phyloP scores from a whole-genome alignment of 2,113 vertebrate genomes.

The Pterocles orientalis region DNA sequence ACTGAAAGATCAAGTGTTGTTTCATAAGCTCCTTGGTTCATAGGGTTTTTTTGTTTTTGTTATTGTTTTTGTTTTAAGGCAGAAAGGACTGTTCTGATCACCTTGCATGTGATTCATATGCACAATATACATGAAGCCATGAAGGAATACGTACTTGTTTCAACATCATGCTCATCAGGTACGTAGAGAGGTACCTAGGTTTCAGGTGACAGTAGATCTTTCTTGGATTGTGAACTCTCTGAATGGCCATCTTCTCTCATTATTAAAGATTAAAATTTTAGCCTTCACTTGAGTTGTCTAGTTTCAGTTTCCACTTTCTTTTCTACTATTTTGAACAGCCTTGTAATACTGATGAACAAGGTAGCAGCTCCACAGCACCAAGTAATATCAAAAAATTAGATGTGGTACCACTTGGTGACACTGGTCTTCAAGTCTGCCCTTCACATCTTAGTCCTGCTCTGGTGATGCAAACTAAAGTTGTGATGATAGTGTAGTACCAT shows the following conservation, averaged over 20 bases:
- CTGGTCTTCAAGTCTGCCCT: not conserved
- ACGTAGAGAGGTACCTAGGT: not conserved
- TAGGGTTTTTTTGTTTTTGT: no score
- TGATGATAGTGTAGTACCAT: not conserved
- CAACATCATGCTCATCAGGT: not conserved
- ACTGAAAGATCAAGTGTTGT: not conserved
- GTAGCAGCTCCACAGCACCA: not conserved
- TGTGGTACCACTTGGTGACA: not conserved
- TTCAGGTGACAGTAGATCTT: not conserved
- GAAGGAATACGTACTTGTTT: not conserved
- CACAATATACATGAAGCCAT: not conserved
- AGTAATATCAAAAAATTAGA: not conserved
- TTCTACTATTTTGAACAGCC: not conserved
- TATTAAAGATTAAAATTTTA: not conserved
- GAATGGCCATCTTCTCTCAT: not conserved
- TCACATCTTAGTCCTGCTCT: not conserved
- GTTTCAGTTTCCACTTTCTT: not conserved
- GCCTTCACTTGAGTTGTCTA: not conserved
- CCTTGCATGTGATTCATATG: not conserved
- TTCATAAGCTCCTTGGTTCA: not conserved
- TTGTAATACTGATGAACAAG: rapidly evolving
- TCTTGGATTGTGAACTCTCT: not conserved
- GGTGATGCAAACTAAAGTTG: not conserved
- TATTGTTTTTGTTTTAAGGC: not conserved
- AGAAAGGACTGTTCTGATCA: not conserved